Conservation (phyloP, 2,888 invertebrate species). For the Bellardia pandia region DNA sequence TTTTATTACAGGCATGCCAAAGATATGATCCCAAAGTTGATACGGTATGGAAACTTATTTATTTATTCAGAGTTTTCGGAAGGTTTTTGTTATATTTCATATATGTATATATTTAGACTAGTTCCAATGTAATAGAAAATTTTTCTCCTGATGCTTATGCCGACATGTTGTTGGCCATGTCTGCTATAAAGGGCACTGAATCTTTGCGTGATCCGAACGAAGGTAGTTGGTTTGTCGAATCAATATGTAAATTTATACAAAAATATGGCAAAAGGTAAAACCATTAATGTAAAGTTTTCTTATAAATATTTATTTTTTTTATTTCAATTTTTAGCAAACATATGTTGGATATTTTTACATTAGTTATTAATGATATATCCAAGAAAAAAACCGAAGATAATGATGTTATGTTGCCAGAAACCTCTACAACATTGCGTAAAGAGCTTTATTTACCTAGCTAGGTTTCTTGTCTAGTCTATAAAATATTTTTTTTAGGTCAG, state of each 20-base stretch:
- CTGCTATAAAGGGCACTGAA: slow-evolving; percentile 81
- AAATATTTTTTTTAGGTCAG: too few relatives aligned
- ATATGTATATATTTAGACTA: slow-evolving; percentile 38
- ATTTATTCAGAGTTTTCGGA: neutral
- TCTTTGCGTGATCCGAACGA: slow-evolving; percentile 79
- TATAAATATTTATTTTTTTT: slow-evolving; percentile 9
- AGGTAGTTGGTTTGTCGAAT: slow-evolving; percentile 83
- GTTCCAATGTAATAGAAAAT: slow-evolving; percentile 42
- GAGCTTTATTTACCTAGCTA: slow-evolving; percentile 79
- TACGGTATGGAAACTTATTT: slow-evolving; percentile 30
- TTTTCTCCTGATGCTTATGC: slow-evolving; percentile 72
- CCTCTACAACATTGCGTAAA: slow-evolving; percentile 77
- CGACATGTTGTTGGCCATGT: slow-evolving; percentile 81
- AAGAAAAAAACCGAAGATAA: slow-evolving; percentile 77
- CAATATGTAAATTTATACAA: slow-evolving; percentile 76
- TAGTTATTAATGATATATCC: slow-evolving; percentile 76
- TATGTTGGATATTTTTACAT: slow-evolving; percentile 80
- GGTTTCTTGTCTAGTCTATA: too few relatives aligned
- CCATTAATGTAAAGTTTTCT: neutral
- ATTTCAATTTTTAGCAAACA: slow-evolving; percentile 76
- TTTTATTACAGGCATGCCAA: slow-evolving; percentile 87
- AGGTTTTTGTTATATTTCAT: neutral
- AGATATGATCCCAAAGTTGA: slow-evolving; percentile 78
- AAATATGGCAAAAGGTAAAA: slow-evolving; percentile 56
- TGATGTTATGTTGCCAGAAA: slow-evolving; percentile 79